phyloP scores from a whole-genome alignment of 2,113 vertebrate genomes.

The Prionailurus viverrinus region DNA sequence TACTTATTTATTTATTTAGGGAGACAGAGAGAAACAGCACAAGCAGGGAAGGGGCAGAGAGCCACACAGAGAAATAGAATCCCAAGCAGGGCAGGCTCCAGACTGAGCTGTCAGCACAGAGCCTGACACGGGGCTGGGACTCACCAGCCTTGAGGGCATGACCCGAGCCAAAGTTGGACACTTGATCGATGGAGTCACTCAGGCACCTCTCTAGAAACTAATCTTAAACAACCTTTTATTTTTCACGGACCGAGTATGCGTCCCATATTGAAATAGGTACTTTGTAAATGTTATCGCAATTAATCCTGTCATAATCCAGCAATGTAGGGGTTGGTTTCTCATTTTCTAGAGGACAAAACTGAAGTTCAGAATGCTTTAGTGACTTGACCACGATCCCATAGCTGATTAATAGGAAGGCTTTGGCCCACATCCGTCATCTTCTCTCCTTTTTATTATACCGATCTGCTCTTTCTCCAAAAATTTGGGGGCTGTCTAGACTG shows the following conservation, averaged over 20 bases:
- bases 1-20: no score
- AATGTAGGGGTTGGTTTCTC: neutral
- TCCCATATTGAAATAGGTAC: neutral
- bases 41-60: no score
- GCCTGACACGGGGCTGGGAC: no score
- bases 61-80: no score
- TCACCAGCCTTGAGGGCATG: no score
- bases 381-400: neutral
- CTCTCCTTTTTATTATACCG: neutral
- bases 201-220: neutral
- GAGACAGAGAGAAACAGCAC: no score
- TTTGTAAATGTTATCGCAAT: neutral
- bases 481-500: neutral
- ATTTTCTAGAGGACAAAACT: constrained; percentile 21
- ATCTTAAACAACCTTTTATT: constrained; percentile 22
- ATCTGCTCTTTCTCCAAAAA: neutral
- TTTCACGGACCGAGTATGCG: constrained; percentile 5
- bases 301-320: neutral
- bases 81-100: no score
- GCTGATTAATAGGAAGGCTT: neutral
- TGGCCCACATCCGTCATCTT: neutral
- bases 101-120: no score
- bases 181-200: no score
- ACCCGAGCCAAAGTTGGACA: no score
- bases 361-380: neutral